Evolutionary conservation across 2,113 vertebrate genomes (phyloP).

Genomic region (Eurypyga helias): DNA sequence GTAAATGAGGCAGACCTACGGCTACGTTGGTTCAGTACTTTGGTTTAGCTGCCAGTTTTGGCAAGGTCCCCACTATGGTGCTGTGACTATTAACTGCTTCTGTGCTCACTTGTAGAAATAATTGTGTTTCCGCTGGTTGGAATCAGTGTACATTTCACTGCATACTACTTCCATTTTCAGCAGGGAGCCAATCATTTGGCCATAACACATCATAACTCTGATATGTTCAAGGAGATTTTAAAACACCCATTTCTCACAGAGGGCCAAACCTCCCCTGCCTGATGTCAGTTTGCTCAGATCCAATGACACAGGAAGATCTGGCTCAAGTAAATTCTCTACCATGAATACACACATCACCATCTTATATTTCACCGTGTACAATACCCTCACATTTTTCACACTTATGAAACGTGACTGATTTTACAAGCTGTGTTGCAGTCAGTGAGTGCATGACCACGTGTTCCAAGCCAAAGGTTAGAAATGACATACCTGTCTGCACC

Average conservation of each 20-base stretch:
- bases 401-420: background rate
- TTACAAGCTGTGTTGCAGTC: background rate
- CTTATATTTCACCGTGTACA: background rate
- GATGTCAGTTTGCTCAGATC: background rate
- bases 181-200: slow-evolving; percentile 5
- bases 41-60: slow-evolving; percentile 13
- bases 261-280: background rate
- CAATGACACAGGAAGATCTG: background rate
- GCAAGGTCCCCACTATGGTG: background rate
- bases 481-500: slow-evolving; percentile 2
- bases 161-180: background rate
- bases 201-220: background rate
- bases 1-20: background rate
- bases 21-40: background rate
- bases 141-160: background rate
- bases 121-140: background rate
- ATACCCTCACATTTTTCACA: background rate
- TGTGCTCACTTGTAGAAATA: background rate
- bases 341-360: background rate
- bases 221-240: background rate
- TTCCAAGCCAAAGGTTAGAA: background rate
- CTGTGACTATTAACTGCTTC: slow-evolving; percentile 4
- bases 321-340: background rate
- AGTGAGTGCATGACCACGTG: background rate
- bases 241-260: background rate